Evolutionary conservation across 1,140 invertebrate genomes (phyloP).

Genomic region (Portunus trituberculatus): DNA sequence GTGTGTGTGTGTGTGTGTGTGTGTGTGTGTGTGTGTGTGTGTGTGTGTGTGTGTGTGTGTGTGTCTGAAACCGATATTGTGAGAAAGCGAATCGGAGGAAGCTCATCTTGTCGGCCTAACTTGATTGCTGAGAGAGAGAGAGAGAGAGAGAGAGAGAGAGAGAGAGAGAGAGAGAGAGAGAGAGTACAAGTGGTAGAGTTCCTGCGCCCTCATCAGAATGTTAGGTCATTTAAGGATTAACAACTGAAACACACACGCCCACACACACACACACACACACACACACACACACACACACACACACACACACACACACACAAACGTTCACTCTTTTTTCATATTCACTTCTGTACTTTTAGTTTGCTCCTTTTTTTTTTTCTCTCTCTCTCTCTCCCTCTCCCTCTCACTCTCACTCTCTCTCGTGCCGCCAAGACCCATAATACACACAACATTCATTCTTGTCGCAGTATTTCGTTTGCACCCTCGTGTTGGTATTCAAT

Average conservation of each 20-base stretch:
- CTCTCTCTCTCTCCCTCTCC: no score
- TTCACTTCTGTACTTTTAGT: no score
- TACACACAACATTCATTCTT: constrained; percentile 10
- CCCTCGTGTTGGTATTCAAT: constrained; percentile 20
- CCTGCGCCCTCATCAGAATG: neutral
- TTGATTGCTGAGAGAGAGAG: no score
- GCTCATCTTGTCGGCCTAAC: no score
- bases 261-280: no score
- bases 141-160: neutral
- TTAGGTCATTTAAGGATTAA: neutral
- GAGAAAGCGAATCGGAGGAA: no score
- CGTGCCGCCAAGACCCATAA: neutral
- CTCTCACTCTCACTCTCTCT: neutral
- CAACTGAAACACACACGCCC: neutral
- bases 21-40: constrained; percentile 27
- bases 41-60: neutral
- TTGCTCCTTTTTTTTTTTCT: no score
- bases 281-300: no score
- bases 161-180: neutral
- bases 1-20: neutral
- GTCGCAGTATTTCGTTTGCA: neutral
- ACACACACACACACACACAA: no score
- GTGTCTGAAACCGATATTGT: no score
- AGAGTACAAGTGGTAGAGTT: neutral
- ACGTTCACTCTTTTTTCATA: no score